A percentile compares a stretch with the other conserved stretches of the same genome.
Conservation (phyloP, 1,140 invertebrate species). For the Diorhabda sublineata region DNA sequence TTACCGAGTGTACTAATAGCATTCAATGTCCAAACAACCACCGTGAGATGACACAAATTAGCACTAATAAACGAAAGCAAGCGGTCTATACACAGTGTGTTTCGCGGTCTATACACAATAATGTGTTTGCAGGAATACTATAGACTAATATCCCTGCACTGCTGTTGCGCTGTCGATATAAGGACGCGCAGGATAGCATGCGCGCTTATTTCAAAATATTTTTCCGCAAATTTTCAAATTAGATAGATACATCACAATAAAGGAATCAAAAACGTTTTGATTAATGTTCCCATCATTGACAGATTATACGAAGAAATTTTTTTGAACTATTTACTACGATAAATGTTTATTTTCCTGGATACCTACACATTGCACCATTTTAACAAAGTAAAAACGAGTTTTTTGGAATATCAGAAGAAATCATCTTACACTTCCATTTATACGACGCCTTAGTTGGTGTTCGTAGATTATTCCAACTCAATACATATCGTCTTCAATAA, state of each 20-base stretch:
- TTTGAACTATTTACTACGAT: no score
- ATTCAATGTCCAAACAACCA: conserved; percentile 4
- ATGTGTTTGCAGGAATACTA: conserved; percentile 10
- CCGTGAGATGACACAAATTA: conserved; percentile 4
- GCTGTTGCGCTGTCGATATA: conserved; percentile 22
- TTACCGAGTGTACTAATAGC: conserved; percentile 12
- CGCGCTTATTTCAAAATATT: background rate
- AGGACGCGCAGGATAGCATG: conserved; percentile 5
- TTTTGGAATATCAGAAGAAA: no score
- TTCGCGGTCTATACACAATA: conserved; percentile 12
- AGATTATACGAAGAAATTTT: no score
- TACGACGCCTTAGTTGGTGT: no score
- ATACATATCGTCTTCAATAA: no score
- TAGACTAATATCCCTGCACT: conserved; percentile 25
- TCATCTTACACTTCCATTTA: no score
- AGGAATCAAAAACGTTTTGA: no score
- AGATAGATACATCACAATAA: background rate
- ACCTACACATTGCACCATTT: no score
- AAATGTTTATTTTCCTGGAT: no score
- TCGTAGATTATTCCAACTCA: no score
- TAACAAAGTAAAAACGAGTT: no score
- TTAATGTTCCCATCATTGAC: no score
- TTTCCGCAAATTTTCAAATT: conserved; percentile 7
- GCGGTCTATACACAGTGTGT: conserved; percentile 10
- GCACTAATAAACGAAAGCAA: conserved; percentile 20